Base-by-base conservation (phyloP, 1,140 invertebrate genomes). In the Drosophila melanica region DNA sequence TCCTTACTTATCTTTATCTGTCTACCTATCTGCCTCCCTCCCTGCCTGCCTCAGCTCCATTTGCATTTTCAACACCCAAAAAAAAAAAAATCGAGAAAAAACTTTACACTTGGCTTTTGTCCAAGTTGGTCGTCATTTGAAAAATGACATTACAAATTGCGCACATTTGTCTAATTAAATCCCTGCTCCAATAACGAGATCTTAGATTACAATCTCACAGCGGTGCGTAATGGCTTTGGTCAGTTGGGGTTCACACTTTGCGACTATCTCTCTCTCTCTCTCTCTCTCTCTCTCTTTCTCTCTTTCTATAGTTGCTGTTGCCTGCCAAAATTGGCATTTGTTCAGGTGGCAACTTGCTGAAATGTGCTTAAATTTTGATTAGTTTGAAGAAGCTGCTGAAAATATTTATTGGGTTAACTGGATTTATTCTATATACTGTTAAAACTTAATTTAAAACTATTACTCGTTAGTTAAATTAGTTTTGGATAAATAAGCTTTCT, bases 91-190 rank as follows among this genome's bases (percentile, higher is more conserved):
- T n/a, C n/a, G n/a, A 63, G 48, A 14, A 20, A 55, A 58, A 54
- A 74, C 55, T 85, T 90, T 81, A 72, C 75, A 82, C 75, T 82
- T 64, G 65, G 79, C 80, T 90, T 89, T 79, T 63, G 66, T 59
- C 71, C 71, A 74, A 74, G 7, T 74, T 74, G 65, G 71, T 63
- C 77, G 69, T 50, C 71, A 79, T 74, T 79, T 79, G 86, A 91
- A 84, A 91, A 91, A 91, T 91, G 76, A 75, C 85, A 90, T 91
- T 91, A 91, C 86, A 91, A 91, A 91, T 91, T 91, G 77, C 63
- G 75, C 69, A 78, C 78, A 91, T 91, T 91, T 91, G 90, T 91
- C 90, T 90, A 91, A 91, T 90, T 90, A 90, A 79, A 90, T 90
- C 84, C 84, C 84, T 87, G 84, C 84, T 87, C 84, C 84, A 89